Base-by-base conservation (phyloP, 1,140 invertebrate species). In the Drosophila quadrilineata region DNA sequence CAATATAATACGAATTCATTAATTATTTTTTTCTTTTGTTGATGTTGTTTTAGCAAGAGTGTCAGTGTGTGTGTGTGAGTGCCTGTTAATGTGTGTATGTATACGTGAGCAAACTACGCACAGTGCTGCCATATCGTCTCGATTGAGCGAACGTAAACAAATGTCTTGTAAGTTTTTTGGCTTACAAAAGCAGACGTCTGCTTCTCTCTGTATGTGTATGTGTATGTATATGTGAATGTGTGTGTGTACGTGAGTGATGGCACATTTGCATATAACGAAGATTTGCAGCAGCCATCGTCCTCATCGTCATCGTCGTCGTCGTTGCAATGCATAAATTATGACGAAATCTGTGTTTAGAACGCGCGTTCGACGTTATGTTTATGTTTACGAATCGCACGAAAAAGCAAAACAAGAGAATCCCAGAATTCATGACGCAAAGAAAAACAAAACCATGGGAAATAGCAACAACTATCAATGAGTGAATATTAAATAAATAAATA, bases 31-130 rank as follows among this genome's bases (percentile, higher is more conserved):
- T 53, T 54, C 54, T 62, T 53, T 67, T 65, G 66, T 69, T 69
- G 62, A 62, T 66, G 56, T 73, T 73, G 62, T 43, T 79, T 73
- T 62, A 74, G 62, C 49, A 60, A 65, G n/a, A n/a, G n/a, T n/a
- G n/a, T n/a, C n/a, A n/a, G n/a, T 60, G 63, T 60, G 46, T 14
- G 22, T 46, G 70, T 54, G 64, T 29, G 38, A 36, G 26, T 46
- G 60, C 43, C 65, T 56, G 67, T 63, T 71, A 31, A 41, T 33
- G 17, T 63, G 58, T 50, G 24, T 56, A 67, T 66, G 58, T 66
- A 66, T 66, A 60, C 63, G 63, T 60, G 62, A 65, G 54, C 36
- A 58, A 50, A 66, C 22, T 60, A 45, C 29, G 38, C n/a, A 40
- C 35, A 46, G 65, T 10, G 65, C 63, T 68, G 65, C 65, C 65